Evolutionary conservation across 2,888 invertebrate species (phyloP).

Genomic region (Drosophila greeni): DNA sequence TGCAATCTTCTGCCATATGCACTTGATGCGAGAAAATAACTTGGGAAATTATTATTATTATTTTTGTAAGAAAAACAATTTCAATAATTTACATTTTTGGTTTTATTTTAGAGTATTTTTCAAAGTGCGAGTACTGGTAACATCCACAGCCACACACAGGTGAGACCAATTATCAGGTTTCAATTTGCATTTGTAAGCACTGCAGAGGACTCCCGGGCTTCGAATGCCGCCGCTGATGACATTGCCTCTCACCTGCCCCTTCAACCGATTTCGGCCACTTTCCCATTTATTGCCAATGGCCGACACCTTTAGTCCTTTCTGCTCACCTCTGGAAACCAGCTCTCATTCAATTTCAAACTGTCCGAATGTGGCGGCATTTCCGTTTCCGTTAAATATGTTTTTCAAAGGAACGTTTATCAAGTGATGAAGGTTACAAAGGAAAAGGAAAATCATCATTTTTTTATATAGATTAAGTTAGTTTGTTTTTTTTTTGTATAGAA

Average conservation of each 20-base stretch:
- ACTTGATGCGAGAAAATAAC: background rate
- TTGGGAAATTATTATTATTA: background rate
- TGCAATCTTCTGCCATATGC: background rate
- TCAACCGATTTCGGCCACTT: slow-evolving; percentile 37
- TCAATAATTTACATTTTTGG: background rate
- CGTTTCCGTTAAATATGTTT: slow-evolving; percentile 49
- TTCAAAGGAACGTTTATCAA: slow-evolving; percentile 25
- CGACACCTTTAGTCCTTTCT: slow-evolving; percentile 13
- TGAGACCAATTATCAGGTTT: slow-evolving; percentile 61
- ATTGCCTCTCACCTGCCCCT: slow-evolving; percentile 1
- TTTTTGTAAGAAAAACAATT: too few relatives aligned
- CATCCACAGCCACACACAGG: slow-evolving; percentile 1
- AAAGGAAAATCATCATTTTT: too few relatives aligned
- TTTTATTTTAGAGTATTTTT: background rate
- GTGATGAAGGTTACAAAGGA: background rate
- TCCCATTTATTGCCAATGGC: slow-evolving; percentile 56
- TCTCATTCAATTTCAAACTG: background rate
- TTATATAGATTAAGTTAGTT: too few relatives aligned
- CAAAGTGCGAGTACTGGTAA: background rate
- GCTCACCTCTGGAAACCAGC: background rate
- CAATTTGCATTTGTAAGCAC: slow-evolving; percentile 65
- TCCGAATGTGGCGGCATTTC: slow-evolving; percentile 52
- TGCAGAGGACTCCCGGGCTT: slow-evolving; percentile 39
- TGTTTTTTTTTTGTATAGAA: too few relatives aligned
- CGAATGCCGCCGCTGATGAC: slow-evolving; percentile 8